Percentiles rank a stretch among this genome's conserved stretches.
These are phyloP conservation scores for Eupleurogrammus muticus DNA, from an alignment of 2,797 vertebrate species.

Conservation along the genomic window DNA sequence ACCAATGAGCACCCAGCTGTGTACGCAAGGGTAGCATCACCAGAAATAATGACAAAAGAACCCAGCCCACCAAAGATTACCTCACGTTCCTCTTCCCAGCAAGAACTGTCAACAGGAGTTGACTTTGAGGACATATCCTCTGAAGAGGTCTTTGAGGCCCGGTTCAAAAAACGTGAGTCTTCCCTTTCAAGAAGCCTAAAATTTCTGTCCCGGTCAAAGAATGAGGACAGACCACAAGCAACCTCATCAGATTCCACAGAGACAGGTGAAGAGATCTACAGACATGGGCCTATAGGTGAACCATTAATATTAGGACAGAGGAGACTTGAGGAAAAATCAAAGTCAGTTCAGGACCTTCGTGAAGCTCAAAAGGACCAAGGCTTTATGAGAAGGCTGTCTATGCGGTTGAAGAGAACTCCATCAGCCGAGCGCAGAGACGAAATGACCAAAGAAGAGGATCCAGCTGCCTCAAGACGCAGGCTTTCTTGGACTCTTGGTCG, in stretches of 20 bases:
- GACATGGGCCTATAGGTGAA: slow-evolving; percentile 90
- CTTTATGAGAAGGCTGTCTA: slow-evolving; percentile 91
- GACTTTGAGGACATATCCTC: slow-evolving; percentile 91
- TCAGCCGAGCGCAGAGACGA: slow-evolving; percentile 88
- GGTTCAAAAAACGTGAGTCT: slow-evolving; percentile 94
- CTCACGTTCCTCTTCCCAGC: slow-evolving; percentile 62
- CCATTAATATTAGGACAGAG: slow-evolving; percentile 88
- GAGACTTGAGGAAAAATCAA: slow-evolving; percentile 89
- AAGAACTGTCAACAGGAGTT: slow-evolving; percentile 55
- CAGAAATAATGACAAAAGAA: slow-evolving; percentile 82
- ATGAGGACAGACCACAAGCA: slow-evolving; percentile 85
- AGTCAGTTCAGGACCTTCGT: slow-evolving; percentile 93
- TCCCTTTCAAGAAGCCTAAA: slow-evolving; percentile 92
- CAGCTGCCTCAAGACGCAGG: slow-evolving; percentile 77
- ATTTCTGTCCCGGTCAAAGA: slow-evolving; percentile 90
- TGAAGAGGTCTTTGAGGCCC: slow-evolving; percentile 94
- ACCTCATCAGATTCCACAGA: slow-evolving; percentile 55
- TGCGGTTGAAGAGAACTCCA: slow-evolving; percentile 89
- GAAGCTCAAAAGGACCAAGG: slow-evolving; percentile 91
- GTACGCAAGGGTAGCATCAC: slow-evolving; percentile 86
- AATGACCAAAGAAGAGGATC: slow-evolving; percentile 82
- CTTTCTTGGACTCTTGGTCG: slow-evolving; percentile 89
- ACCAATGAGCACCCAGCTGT: slow-evolving; percentile 86
- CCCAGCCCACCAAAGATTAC: slow-evolving; percentile 77
- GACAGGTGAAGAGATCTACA: slow-evolving; percentile 91